Evolutionary conservation across 2,797 vertebrate genomes (phyloP).

Genomic region (Enteromius trimaculatus): DNA sequence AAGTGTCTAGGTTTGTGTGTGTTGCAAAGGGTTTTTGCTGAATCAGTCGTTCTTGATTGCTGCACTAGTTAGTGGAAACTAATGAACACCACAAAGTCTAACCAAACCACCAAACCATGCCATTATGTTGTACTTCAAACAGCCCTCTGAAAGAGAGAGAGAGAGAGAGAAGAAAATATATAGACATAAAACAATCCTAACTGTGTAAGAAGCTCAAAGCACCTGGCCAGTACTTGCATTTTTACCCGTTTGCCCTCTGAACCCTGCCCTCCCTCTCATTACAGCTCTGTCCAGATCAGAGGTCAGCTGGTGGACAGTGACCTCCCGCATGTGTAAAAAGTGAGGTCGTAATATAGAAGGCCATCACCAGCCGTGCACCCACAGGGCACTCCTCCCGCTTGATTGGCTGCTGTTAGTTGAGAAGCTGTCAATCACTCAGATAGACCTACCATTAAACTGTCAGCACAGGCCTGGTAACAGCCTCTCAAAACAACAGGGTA

Average conservation of each 20-base stretch:
- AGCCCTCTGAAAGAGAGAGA: conserved; percentile 8
- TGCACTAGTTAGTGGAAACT: conserved; percentile 35
- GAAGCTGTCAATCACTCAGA: conserved; percentile 28
- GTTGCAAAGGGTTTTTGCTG: conserved; percentile 26
- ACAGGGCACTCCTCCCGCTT: not conserved
- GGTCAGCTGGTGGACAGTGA: not conserved
- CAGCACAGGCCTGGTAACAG: not conserved
- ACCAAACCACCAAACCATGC: conserved; percentile 35
- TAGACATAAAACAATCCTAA: not conserved
- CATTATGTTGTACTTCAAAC: conserved; percentile 23
- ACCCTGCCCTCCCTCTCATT: conserved; percentile 15
- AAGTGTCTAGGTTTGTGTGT: not conserved
- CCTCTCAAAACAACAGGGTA: not conserved
- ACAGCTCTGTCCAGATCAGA: conserved; percentile 17
- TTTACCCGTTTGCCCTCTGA: conserved; percentile 14
- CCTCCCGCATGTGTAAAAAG: not conserved
- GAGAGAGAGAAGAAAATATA: not conserved
- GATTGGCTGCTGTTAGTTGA: conserved; percentile 5
- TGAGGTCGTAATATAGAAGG: conserved; percentile 4
- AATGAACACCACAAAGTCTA: conserved; percentile 7
- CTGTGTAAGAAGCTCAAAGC: not conserved
- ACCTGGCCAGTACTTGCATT: conserved; percentile 3
- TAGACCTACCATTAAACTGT: conserved; percentile 41
- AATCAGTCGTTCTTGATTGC: conserved; percentile 7
- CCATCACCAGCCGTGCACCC: not conserved